Base-by-base conservation (phyloP, 2,888 invertebrate species). In the Epinotia bilunana region DNA sequence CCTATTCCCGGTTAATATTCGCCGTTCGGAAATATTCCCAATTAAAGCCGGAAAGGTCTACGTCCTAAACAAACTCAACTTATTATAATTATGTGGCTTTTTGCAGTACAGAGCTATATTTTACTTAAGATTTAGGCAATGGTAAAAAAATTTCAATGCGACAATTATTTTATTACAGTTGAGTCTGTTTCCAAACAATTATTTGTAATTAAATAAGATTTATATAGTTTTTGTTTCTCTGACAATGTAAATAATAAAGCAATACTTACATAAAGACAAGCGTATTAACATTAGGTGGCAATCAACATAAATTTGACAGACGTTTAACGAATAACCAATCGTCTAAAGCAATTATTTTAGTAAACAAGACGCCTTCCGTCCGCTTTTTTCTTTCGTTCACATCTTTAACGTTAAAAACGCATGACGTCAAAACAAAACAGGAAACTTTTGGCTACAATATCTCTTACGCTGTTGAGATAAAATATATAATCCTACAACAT, bases 381-480 rank as follows among this genome's bases (percentile, higher is more conserved):
- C 46, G 46, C 69, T 60, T 69, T 69, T 65, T 67, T 55, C 65
- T 57, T 46, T 23, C 43, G 23, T 57, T 68, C 39, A 68, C 57
- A 68, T 57, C 20, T 57, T 68, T 57, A n/a, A 16, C 18, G 55
- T 18, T 28, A 43, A n/a, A 60, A 58, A 58, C 60, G 46, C 58
- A 46, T 69, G 69, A 69, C 69, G 60, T 69, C 69, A 69, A 60
- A 20, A 58, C 46, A 69, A 68, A 68, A 23, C 20, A 28, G 58
- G 11, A 5, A 46, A 63, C 23, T n/a, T 13, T 18, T 12, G 6
- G 16, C 2, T 6, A 18, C 1, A 58, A 20, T 60, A 28, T 16
- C 16, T 49, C 60, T 71, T 62, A 72, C 46, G 5, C 20, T 2
- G n/a, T 55, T 20, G n/a, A 46, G 11, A 7, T 28, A 67, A 57